Percentiles rank a stretch among this genome's conserved stretches.
phyloP scores from a whole-genome alignment of 2,113 vertebrate species.

The Myotis davidii region DNA sequence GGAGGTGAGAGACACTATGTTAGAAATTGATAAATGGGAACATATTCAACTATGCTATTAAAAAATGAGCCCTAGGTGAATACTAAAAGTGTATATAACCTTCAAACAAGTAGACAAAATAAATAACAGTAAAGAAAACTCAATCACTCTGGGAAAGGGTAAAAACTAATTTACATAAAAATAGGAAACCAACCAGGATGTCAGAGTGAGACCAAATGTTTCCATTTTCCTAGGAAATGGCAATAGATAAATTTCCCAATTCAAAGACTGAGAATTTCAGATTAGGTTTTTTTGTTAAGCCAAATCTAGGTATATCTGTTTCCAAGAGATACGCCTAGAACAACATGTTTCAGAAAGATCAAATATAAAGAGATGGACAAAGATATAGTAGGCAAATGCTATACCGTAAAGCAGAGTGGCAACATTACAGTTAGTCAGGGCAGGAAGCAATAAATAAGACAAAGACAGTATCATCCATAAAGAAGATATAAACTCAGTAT shows the following conservation, averaged over 20 bases:
- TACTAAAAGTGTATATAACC: not conserved
- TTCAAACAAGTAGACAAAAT: conserved; percentile 40
- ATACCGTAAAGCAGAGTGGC: not conserved
- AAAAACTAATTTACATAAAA: conserved; percentile 70
- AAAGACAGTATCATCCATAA: not conserved
- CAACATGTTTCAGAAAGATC: conserved; percentile 57
- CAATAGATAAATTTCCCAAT: conserved; percentile 58
- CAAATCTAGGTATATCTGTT: conserved; percentile 56
- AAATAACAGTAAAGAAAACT: conserved; percentile 46
- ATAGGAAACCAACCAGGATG: conserved; percentile 53
- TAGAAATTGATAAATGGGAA: conserved; percentile 9
- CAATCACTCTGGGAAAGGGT: not conserved
- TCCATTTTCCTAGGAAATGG: conserved; percentile 58
- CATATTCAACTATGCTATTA: not conserved
- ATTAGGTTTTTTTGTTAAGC: conserved; percentile 61
- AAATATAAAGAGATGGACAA: conserved; percentile 41
- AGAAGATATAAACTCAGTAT: not conserved
- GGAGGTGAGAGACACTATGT: not conserved
- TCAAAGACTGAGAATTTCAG: conserved; percentile 58
- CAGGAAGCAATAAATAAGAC: conserved; percentile 21
- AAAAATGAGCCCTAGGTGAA: conserved; percentile 29
- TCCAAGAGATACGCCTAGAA: conserved; percentile 43
- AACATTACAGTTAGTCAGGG: not conserved
- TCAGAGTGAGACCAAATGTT: conserved; percentile 58
- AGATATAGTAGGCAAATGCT: not conserved